Evolutionary conservation across 2,113 vertebrate genomes (phyloP).

Genomic region (Theristicus caerulescens): DNA sequence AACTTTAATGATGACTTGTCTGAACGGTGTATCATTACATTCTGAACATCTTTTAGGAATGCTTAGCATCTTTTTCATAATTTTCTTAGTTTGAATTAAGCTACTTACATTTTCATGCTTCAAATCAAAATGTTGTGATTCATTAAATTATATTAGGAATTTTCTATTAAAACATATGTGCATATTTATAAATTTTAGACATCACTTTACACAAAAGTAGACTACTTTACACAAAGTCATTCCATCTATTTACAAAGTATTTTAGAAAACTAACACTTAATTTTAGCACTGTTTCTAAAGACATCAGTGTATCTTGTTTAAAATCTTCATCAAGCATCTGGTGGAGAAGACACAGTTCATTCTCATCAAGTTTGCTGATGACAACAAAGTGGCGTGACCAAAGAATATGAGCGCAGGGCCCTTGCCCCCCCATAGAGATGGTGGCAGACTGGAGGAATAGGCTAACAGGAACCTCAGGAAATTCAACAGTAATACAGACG

Average conservation of each 20-base stretch:
- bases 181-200: neutral
- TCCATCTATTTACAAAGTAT: neutral
- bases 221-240: neutral
- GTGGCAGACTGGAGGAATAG: neutral
- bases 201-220: neutral
- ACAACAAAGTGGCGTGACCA: neutral
- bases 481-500: neutral
- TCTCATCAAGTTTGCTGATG: neutral
- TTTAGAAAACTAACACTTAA: neutral
- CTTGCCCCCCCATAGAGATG: neutral
- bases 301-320: neutral
- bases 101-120: neutral
- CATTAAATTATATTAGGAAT: neutral
- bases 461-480: neutral
- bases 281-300: neutral
- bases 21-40: neutral
- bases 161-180: neutral
- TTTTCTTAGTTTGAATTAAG: conserved; percentile 12
- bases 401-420: neutral
- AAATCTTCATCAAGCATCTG: neutral
- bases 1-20: neutral
- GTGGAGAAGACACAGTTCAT: neutral
- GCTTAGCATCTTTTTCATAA: neutral
- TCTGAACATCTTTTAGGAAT: neutral
- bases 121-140: conserved; percentile 5